Conservation (phyloP, 2,888 invertebrate species). For the Drosophila putrida region DNA sequence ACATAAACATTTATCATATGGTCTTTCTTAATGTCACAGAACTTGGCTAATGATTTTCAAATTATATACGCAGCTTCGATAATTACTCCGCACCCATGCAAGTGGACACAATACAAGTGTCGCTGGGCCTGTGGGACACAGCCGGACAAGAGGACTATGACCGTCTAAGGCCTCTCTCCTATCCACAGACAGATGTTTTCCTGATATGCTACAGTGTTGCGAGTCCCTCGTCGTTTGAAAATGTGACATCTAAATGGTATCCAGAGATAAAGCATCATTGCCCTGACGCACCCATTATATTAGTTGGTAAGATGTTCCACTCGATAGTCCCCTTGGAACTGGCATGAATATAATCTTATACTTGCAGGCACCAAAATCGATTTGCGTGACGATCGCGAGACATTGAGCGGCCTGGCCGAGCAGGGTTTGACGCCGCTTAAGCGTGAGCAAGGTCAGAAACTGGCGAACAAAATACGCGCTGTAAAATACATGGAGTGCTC, state of each 20-base stretch:
- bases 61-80: conserved; percentile 90
- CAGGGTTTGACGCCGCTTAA: conserved; percentile 98
- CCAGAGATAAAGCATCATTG: conserved; percentile 99
- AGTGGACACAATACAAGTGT: conserved; percentile 98
- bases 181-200: conserved; percentile 99
- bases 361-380: conserved; percentile 97
- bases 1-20: neutral
- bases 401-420: conserved; percentile 94
- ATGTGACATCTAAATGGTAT: conserved; percentile 99
- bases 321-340: neutral
- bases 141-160: conserved; percentile 98
- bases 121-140: conserved; percentile 98
- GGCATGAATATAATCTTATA: neutral
- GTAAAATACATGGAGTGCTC: conserved; percentile 99
- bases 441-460: conserved; percentile 98
- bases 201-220: conserved; percentile 99
- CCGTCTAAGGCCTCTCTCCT: conserved; percentile 96
- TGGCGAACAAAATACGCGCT: conserved; percentile 99
- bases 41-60: conserved; percentile 9
- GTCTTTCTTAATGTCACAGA: neutral
- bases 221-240: conserved; percentile 99
- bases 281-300: conserved; percentile 99
- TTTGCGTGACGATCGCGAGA: conserved; percentile 98
- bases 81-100: conserved; percentile 99
- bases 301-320: conserved; percentile 91